These are phyloP conservation scores for Gallinago paraguaiae DNA, from an alignment of 2,113 vertebrate species.

Conservation along the genomic window DNA sequence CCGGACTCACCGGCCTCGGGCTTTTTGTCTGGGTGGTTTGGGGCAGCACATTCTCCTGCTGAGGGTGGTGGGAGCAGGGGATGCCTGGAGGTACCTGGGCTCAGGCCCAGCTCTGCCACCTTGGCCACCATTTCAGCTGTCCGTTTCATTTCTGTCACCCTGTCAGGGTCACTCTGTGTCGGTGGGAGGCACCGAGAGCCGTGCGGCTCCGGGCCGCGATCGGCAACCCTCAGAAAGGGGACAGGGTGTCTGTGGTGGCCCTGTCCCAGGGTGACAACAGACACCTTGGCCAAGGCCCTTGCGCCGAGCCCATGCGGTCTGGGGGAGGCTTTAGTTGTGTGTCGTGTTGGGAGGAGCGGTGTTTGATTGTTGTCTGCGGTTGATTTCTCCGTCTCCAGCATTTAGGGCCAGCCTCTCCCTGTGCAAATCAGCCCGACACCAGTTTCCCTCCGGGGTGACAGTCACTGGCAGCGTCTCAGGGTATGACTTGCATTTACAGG, in stretches of 20 bases:
- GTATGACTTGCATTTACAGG: not conserved
- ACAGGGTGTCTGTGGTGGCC: fast-evolving
- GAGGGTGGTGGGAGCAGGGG: not conserved
- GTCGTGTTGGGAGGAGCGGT: not conserved
- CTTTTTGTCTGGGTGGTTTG: not conserved
- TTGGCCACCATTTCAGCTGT: not conserved
- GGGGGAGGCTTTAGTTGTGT: not conserved
- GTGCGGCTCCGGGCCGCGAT: fast-evolving
- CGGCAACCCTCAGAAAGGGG: not conserved
- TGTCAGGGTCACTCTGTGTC: not conserved
- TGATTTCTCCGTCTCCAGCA: not conserved
- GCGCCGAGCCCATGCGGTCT: not conserved
- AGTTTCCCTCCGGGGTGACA: not conserved
- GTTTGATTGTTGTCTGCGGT: not conserved
- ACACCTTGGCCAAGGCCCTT: not conserved
- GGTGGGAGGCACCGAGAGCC: not conserved
- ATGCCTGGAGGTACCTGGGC: not conserved
- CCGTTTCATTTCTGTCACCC: too few relatives aligned
- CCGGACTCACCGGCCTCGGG: fast-evolving
- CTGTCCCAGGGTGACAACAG: fast-evolving
- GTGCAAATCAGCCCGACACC: not conserved
- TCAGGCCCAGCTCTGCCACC: not conserved
- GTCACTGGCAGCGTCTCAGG: constrained; percentile 16
- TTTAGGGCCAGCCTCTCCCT: not conserved
- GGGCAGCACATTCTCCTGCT: fast-evolving